Evolutionary conservation across 2,888 invertebrate species (phyloP).

Genomic region (Ophonus ardosiacus): DNA sequence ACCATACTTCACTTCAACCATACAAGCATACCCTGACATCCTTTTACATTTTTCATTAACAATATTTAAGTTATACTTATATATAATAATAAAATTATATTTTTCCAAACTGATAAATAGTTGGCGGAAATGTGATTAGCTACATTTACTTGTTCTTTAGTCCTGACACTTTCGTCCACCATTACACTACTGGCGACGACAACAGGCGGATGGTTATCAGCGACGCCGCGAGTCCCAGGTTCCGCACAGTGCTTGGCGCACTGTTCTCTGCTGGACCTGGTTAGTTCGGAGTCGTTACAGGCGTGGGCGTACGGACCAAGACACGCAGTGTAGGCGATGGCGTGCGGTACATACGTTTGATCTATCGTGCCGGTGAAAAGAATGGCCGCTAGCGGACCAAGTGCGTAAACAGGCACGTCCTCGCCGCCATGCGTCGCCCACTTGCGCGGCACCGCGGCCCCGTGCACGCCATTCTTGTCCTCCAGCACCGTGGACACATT

Average conservation of each 20-base stretch:
- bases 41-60: too few relatives aligned
- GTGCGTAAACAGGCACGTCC: background rate
- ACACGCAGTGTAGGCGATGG: background rate
- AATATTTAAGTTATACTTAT: too few relatives aligned
- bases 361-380: background rate
- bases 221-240: conserved; percentile 76
- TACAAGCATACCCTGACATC: too few relatives aligned
- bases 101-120: too few relatives aligned
- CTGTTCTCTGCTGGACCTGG: conserved; percentile 65
- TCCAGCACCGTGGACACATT: conserved; percentile 72
- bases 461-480: conserved; percentile 75
- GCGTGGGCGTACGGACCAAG: conserved; percentile 74
- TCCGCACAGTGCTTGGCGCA: conserved; percentile 75
- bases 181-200: conserved; percentile 84
- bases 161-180: conserved; percentile 77
- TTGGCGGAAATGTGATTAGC: too few relatives aligned
- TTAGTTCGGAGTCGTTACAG: conserved; percentile 78
- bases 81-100: too few relatives aligned
- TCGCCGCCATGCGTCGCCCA: background rate
- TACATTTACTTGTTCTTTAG: conserved; percentile 66
- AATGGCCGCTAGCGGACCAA: conserved; percentile 68
- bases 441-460: background rate
- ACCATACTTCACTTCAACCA: too few relatives aligned
- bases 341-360: background rate
- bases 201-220: conserved; percentile 76